A percentile compares a stretch with the other conserved stretches of the same genome.
These are phyloP conservation scores for Philypnodon macrostomus DNA, from an alignment of 2,797 vertebrate species.

Conservation along the genomic window DNA sequence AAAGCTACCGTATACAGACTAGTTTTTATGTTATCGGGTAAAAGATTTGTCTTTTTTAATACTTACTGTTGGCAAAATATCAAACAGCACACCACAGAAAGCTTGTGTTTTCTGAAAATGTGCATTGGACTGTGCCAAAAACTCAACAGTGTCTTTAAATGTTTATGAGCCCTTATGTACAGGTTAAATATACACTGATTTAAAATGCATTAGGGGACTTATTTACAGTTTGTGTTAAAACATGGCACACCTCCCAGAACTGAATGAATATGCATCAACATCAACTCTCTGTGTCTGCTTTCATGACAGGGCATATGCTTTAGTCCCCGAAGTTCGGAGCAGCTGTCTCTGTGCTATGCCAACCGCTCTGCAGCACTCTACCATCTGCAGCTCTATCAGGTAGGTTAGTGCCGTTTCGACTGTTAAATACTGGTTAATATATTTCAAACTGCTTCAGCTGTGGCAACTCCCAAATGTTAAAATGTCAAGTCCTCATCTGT, in stretches of 20 bases:
- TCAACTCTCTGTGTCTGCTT: conserved; percentile 24
- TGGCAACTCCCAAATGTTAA: too few species aligned
- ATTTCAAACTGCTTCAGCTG: too few species aligned
- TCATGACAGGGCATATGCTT: conserved; percentile 82
- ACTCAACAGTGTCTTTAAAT: neutral
- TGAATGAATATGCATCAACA: conserved; percentile 17
- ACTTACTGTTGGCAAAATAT: too few species aligned
- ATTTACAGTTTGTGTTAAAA: neutral
- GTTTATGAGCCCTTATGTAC: neutral
- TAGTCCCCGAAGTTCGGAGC: conserved; percentile 72
- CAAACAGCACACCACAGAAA: neutral
- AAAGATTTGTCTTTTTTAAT: too few species aligned
- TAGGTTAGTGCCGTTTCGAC: conserved; percentile 58
- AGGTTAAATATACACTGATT: neutral
- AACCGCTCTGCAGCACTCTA: conserved; percentile 92
- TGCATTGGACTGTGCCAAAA: neutral
- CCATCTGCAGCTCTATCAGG: conserved; percentile 82
- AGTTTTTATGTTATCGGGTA: too few species aligned
- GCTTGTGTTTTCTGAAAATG: neutral
- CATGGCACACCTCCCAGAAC: neutral
- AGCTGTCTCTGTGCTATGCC: conserved; percentile 87
- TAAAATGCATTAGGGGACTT: neutral
- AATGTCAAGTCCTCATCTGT: neutral
- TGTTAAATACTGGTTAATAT: conserved; percentile 17
- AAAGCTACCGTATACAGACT: too few species aligned